Evolutionary conservation across 2,113 vertebrate genomes (phyloP), one percentile per base, ranked within the genome.

Genomic region (Addax nasomaculatus): DNA sequence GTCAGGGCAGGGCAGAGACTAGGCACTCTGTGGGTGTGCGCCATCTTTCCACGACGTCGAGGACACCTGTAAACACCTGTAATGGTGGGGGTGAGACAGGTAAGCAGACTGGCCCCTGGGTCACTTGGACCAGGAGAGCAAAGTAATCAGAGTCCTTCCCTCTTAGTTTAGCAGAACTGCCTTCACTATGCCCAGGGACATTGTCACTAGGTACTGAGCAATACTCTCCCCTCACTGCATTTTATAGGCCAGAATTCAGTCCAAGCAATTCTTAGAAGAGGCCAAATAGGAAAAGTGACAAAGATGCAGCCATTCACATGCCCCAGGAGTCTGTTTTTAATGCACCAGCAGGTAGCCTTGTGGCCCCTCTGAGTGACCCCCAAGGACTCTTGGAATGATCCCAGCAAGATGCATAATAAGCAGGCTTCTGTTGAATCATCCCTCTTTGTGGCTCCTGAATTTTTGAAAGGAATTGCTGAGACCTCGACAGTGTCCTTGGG

Each of bases 231-330:
- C 19, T 5, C 15, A 27, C 6, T 47, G 53, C 11, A 7, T 89
- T 92, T 62, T 78, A 51, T 36, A 89, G 81, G 58, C 6, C 73
- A 87, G 76, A 58, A 70, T 3, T 62, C n/a, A 92, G 57, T 45
- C 57, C 36, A 25, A 47, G 30, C 1, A 30, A 25, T 90, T 43
- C 33, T 43, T 80, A 29, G 73, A 90, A 95, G 57, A 88, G 29
- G 53, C 36, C 83, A 64, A 51, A 43, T 1, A 60, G 81, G 21
- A 94, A 51, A 93, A 64, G 43, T 43, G n/a, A 25, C 25, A 19
- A 16, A 60, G 58, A 27, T 17, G 25, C 33, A 13, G 49, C 2
- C 1, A 39, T 27, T 27, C 30, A n/a, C 15, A 85, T 33, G 16
- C 45, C 47, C 27, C 51, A 6, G 45, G 60, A 30, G 21, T 45